Evolutionary conservation across 1,140 invertebrate species (phyloP), one percentile per base, ranked within the genome.

Genomic region (Platyura marginata): DNA sequence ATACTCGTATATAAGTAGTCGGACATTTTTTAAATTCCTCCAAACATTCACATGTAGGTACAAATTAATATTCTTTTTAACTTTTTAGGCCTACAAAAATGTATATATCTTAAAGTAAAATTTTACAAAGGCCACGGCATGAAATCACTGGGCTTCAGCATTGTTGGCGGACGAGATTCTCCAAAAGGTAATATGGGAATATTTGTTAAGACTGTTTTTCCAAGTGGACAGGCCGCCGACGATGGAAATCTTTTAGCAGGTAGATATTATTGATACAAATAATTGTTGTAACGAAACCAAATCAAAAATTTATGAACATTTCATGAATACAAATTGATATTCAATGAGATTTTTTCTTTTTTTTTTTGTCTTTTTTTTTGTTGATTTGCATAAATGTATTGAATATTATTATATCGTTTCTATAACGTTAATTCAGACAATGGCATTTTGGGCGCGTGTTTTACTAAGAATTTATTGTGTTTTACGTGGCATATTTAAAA

Each of bases 201-300:
- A 51, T 91, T 84, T 62, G 83, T 93, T 1, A 88, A 91, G 62
- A 88, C 86, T 1, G 78, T 93, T 10, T 89, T 89, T 59, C 80
- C 85, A 2, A 77, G 77, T 49, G 89, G 89, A 11, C 80, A 91
- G 66, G 85, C 87, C 18, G 79, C 85, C 10, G 81, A 88, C 50
- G 72, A 77, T 55, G 81, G 81, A 41, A 74, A 71, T 48, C 68
- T 92, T 40, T 79, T 77, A 67, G 86, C 88, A 77, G 88, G 88
- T 90, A 65, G 25, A 43, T 13, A 10, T 43, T 39, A n/a, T 18
- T n/a, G 9, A 23, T 8, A 16, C 6, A 19, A n/a, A n/a, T 8
- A 29, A 13, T 29, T 29, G 6, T 29, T 29, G 25, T 8, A 29
- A 29, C 21, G 19, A 22, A 4, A 43, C 6, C 35, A 29, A 29